Percentiles rank a stretch among this genome's conserved stretches.
Evolutionary conservation across 2,888 invertebrate genomes (phyloP).

Genomic region (Orchesellides sinensis): DNA sequence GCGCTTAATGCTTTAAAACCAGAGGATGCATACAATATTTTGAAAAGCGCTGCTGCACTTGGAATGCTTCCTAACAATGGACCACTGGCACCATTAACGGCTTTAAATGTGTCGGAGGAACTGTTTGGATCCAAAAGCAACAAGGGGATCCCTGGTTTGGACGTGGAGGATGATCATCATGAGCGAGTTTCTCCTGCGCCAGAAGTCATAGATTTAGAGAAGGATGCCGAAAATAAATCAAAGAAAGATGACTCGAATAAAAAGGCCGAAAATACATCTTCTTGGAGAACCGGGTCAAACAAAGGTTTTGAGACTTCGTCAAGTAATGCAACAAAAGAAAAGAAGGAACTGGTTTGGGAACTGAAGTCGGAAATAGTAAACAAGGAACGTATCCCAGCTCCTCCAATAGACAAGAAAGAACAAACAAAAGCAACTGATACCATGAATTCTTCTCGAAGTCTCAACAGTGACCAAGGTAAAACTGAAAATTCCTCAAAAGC

Average conservation of each 20-base stretch:
- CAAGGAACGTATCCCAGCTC: background rate
- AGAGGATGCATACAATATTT: slow-evolving; percentile 32
- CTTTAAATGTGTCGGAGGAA: slow-evolving; percentile 61
- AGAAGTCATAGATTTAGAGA: slow-evolving; percentile 41
- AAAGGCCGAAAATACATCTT: background rate
- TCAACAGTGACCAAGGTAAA: background rate
- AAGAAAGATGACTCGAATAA: background rate
- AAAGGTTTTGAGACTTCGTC: background rate
- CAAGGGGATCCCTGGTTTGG: slow-evolving; percentile 61
- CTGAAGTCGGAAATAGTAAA: slow-evolving; percentile 24
- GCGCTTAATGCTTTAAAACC: background rate
- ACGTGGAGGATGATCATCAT: slow-evolving; percentile 25
- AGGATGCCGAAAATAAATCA: too few relatives aligned
- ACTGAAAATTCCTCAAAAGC: background rate
- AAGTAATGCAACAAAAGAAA: background rate
- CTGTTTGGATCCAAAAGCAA: slow-evolving; percentile 48
- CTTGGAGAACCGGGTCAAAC: background rate
- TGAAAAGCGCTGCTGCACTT: slow-evolving; percentile 27
- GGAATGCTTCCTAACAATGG: slow-evolving; percentile 23
- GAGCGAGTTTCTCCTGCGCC: slow-evolving; percentile 6
- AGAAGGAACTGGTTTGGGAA: slow-evolving; percentile 52
- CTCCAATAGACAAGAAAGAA: background rate
- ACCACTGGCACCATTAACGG: slow-evolving; percentile 6
- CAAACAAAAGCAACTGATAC: too few relatives aligned
- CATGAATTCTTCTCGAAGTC: too few relatives aligned